Percentiles rank a stretch among this genome's conserved stretches.
Conservation (phyloP, 2,113 vertebrate genomes). For the Azemiops feae region DNA sequence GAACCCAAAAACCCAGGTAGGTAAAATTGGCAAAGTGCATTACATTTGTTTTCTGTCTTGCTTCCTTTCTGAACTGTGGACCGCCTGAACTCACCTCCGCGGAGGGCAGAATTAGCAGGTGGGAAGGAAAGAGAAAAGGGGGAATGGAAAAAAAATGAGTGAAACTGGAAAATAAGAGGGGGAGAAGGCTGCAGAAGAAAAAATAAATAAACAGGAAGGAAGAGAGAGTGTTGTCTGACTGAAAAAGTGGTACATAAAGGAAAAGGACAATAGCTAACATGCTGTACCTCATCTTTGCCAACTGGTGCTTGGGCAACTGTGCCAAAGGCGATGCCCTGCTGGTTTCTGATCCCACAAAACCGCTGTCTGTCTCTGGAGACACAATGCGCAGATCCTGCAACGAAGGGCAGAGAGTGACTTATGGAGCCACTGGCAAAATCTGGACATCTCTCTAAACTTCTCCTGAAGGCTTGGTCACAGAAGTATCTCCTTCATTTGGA, state of each 20-base stretch:
- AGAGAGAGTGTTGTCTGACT: fast-evolving
- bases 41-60: fast-evolving
- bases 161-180: background rate
- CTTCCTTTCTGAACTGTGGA: background rate
- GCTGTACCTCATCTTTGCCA: slow-evolving; percentile 65
- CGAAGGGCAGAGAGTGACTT: background rate
- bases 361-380: slow-evolving; percentile 92
- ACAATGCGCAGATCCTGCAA: slow-evolving; percentile 81
- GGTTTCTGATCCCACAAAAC: slow-evolving; percentile 89
- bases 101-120: background rate
- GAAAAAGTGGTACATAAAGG: fast-evolving
- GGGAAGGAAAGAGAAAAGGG: background rate
- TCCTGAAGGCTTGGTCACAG: background rate
- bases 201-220: background rate
- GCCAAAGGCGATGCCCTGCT: slow-evolving; percentile 75
- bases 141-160: background rate
- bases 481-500: background rate
- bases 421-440: background rate
- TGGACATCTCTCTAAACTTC: background rate
- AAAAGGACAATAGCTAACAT: fast-evolving
- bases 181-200: background rate
- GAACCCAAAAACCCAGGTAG: fast-evolving
- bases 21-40: background rate
- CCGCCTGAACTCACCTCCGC: background rate
- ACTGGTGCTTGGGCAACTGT: slow-evolving; percentile 71